Evolutionary conservation across 2,888 invertebrate species (phyloP).

Genomic region (Ecdyonurus torrentis): DNA sequence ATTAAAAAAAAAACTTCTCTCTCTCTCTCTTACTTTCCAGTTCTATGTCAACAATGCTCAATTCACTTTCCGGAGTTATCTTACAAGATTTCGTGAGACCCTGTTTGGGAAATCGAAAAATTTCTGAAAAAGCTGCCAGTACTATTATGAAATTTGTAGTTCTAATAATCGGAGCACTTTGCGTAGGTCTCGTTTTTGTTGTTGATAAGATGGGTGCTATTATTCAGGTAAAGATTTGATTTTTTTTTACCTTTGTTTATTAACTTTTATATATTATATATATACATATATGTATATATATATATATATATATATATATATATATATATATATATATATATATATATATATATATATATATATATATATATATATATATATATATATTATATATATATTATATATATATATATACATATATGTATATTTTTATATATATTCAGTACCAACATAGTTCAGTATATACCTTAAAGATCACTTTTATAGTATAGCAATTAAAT

Average conservation of each 20-base stretch:
- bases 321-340: no score
- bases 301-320: no score
- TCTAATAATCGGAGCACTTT: slow-evolving; percentile 41
- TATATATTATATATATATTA: no score
- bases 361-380: no score
- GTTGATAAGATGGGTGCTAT: slow-evolving; percentile 55
- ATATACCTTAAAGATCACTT: not conserved
- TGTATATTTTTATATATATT: no score
- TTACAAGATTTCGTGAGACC: slow-evolving; percentile 64
- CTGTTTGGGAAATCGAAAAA: slow-evolving; percentile 35
- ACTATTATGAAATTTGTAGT: slow-evolving; percentile 56
- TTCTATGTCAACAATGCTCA: slow-evolving; percentile 62
- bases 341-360: no score
- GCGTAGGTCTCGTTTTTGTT: slow-evolving; percentile 49
- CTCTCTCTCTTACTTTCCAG: slow-evolving; percentile 27
- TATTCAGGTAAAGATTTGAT: slow-evolving; percentile 38
- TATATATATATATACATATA: no score
- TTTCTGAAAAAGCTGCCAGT: slow-evolving; percentile 46
- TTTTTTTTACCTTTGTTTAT: no score
- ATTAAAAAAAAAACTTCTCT: not conserved
- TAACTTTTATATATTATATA: no score
- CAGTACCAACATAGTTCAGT: no score
- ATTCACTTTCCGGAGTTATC: slow-evolving; percentile 65
- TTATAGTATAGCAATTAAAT: not conserved
- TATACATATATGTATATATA: no score